Percentiles rank a stretch among this genome's conserved stretches.
phyloP scores from a whole-genome alignment of 2,888 invertebrate species.

The Euplagia quadripunctaria region DNA sequence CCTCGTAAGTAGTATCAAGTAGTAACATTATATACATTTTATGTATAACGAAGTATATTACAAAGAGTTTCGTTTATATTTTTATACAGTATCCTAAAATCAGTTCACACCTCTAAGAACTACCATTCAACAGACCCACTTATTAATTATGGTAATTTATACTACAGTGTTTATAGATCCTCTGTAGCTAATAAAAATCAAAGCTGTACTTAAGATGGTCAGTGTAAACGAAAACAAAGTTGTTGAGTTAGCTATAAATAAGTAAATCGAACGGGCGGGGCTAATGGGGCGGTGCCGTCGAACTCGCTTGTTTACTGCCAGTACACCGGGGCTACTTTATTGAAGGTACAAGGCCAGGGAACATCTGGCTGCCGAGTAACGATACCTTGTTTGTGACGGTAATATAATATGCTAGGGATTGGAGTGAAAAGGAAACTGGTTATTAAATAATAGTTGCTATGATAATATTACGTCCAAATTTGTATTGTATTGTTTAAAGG shows the following conservation, averaged over 20 bases:
- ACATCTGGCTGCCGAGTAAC: slow-evolving; percentile 48
- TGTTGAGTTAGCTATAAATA: slow-evolving; percentile 71
- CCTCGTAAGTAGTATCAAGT: too few species aligned
- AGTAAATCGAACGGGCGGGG: slow-evolving; percentile 68
- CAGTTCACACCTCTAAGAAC: too few species aligned
- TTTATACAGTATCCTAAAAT: too few species aligned
- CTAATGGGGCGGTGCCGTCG: slow-evolving; percentile 71
- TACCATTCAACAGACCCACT: too few species aligned
- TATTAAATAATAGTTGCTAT: neutral
- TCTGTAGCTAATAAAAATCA: slow-evolving; percentile 18
- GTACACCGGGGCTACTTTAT: slow-evolving; percentile 57
- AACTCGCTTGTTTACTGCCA: slow-evolving; percentile 61
- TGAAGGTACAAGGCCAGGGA: slow-evolving; percentile 49
- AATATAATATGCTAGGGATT: slow-evolving; percentile 12
- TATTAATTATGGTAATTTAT: neutral
- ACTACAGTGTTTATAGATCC: neutral
- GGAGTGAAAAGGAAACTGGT: neutral
- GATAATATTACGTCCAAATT: neutral
- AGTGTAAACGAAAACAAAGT: slow-evolving; percentile 59
- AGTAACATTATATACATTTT: too few species aligned
- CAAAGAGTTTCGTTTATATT: too few species aligned
- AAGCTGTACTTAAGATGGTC: slow-evolving; percentile 49
- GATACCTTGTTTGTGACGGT: slow-evolving; percentile 33
- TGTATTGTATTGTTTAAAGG: neutral
- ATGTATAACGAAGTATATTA: too few species aligned